Conservation (phyloP, 2,113 vertebrate species). For the Catharus fuscescens region DNA sequence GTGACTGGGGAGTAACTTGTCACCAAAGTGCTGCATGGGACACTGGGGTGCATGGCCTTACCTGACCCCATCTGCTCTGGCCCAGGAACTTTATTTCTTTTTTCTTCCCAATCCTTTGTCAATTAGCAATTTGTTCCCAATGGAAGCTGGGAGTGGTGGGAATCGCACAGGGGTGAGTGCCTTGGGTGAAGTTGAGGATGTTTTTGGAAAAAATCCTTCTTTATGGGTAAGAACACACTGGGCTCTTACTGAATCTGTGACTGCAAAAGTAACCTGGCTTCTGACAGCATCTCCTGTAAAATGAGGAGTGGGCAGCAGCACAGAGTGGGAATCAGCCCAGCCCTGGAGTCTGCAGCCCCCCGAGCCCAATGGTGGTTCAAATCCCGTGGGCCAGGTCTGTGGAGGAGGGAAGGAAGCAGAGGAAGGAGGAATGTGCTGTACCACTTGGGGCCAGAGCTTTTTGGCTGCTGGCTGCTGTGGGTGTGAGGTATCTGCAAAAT, state of each 20-base stretch:
- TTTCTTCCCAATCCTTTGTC: not conserved
- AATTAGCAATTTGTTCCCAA: rapidly evolving
- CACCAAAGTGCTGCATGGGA: not conserved
- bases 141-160: rapidly evolving
- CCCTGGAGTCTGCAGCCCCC: not conserved
- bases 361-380: rapidly evolving
- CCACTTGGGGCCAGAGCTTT: rapidly evolving
- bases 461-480: not conserved
- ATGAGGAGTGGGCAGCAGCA: rapidly evolving
- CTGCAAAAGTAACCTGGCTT: not conserved
- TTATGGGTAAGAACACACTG: rapidly evolving
- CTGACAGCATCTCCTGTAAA: rapidly evolving
- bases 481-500: not conserved
- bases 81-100: not conserved
- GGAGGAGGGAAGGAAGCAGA: not conserved
- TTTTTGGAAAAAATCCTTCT: rapidly evolving
- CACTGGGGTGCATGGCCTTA: rapidly evolving
- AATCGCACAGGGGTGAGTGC: rapidly evolving
- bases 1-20: rapidly evolving
- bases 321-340: not conserved
- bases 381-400: too few species aligned
- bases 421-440: not conserved
- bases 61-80: not conserved
- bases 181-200: rapidly evolving
- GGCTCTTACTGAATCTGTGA: rapidly evolving